A percentile compares a stretch with the other conserved stretches of the same genome.
These are phyloP conservation scores for Macrosteles quadrilineatus DNA, from an alignment of 1,140 invertebrate species.

Conservation along the genomic window DNA sequence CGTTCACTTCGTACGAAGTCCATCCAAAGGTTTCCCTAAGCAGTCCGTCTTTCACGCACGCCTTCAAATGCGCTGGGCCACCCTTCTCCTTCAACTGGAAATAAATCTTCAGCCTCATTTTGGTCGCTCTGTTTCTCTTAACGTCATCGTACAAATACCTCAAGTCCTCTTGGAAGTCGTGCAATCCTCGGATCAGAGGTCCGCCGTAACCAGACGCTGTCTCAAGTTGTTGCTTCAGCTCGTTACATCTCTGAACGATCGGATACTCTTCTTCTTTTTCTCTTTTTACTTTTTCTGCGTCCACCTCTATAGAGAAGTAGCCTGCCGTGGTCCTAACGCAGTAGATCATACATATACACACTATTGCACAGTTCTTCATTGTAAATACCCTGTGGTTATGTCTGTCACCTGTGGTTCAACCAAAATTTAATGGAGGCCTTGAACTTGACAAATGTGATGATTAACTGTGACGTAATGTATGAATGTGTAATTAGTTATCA, in stretches of 20 bases:
- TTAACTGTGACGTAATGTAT: too few relatives aligned
- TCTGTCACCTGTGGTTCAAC: too few relatives aligned
- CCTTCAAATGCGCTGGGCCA: neutral
- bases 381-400: too few relatives aligned
- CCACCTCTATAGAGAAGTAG: neutral
- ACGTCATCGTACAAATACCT: slow-evolving; percentile 4
- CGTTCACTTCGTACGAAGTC: slow-evolving; percentile 2
- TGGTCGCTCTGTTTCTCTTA: neutral
- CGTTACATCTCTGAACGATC: slow-evolving; percentile 8
- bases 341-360: neutral
- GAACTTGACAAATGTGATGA: too few relatives aligned
- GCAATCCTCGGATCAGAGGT: neutral
- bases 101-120: slow-evolving; percentile 12
- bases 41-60: neutral
- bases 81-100: neutral
- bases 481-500: too few relatives aligned
- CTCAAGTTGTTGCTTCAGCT: neutral
- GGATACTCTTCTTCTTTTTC: slow-evolving; percentile 4
- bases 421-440: too few relatives aligned
- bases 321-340: neutral
- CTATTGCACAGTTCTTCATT: too few relatives aligned
- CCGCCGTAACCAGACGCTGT: neutral
- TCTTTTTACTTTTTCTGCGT: neutral
- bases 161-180: neutral
- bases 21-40: slow-evolving; percentile 1